phyloP scores from a whole-genome alignment of 2,797 vertebrate species.

The Todus mexicanus region DNA sequence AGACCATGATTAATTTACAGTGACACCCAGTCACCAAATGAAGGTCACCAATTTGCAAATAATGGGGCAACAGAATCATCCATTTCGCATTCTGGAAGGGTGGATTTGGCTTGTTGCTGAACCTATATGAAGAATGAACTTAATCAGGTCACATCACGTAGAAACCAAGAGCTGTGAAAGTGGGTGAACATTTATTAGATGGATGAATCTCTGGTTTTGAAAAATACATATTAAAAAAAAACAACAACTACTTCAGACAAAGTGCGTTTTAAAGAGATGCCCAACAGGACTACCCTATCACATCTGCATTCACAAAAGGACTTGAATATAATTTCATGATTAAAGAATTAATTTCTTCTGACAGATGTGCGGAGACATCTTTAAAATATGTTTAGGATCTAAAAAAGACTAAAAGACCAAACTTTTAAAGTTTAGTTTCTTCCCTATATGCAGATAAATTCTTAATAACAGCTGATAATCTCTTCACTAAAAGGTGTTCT shows the following conservation, averaged over 20 bases:
- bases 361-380: not conserved
- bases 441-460: not conserved
- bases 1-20: constrained; percentile 55
- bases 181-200: not conserved
- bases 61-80: constrained; percentile 23
- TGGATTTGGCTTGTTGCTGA: not conserved
- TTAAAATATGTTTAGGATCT: not conserved
- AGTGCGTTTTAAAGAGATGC: not conserved
- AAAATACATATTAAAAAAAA: not conserved
- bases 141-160: constrained; percentile 4
- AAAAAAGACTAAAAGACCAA: not conserved
- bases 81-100: constrained; percentile 33
- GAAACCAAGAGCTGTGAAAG: not conserved
- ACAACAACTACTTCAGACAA: not conserved
- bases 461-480: not conserved
- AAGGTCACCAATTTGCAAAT: constrained; percentile 4
- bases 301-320: not conserved
- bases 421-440: not conserved
- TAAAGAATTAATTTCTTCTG: not conserved
- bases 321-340: not conserved
- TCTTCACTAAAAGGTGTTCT: not conserved
- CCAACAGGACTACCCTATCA: not conserved
- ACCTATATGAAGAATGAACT: not conserved
- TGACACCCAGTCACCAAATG: not conserved
- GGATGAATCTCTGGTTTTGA: not conserved